phyloP scores from a whole-genome alignment of 2,888 invertebrate genomes.

The Atethmia centrago region DNA sequence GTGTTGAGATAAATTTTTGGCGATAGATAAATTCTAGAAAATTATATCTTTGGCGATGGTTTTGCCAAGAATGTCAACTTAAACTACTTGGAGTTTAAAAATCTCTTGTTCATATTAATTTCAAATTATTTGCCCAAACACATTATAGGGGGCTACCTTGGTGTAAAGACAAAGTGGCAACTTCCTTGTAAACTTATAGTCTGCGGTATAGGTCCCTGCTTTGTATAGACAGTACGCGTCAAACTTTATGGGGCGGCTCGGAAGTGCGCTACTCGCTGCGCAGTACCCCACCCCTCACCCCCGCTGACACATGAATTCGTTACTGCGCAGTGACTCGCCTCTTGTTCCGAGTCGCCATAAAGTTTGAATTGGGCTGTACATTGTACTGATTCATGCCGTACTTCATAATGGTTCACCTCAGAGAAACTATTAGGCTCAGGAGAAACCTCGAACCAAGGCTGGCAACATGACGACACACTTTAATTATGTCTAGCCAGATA shows the following conservation, averaged over 20 bases:
- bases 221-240: conserved; percentile 8
- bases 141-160: background rate
- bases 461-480: conserved; percentile 70
- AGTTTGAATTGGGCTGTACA: too few species aligned
- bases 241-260: too few species aligned
- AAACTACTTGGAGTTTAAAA: background rate
- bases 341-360: too few species aligned
- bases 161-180: background rate
- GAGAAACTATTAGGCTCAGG: conserved; percentile 66
- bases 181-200: background rate
- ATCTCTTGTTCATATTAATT: background rate
- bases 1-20: too few species aligned
- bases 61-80: background rate
- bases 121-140: background rate
- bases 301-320: too few species aligned
- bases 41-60: background rate
- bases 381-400: conserved; percentile 26
- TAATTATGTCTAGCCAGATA: conserved; percentile 68
- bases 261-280: too few species aligned
- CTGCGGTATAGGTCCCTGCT: conserved; percentile 36
- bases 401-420: conserved; percentile 34
- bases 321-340: too few species aligned
- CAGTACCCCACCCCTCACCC: too few species aligned
- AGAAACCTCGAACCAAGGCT: conserved; percentile 74
- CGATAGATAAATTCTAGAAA: background rate